Conservation (phyloP, 1,140 invertebrate species). For the Drosophila neocordata region DNA sequence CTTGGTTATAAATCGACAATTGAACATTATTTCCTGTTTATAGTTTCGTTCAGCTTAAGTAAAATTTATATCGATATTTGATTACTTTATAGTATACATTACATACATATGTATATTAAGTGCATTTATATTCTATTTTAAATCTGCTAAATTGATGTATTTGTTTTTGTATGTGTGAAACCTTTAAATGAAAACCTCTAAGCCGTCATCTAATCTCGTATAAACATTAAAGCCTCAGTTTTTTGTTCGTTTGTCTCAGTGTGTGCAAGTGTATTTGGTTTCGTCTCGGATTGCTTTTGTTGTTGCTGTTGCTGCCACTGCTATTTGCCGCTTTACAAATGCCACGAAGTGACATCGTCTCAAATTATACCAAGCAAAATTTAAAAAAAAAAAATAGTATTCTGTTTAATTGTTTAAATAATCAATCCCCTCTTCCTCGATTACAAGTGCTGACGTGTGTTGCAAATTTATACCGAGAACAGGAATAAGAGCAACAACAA, state of each 20-base stretch:
- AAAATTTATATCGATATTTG: no score
- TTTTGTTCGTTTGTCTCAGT: slow-evolving; percentile 11
- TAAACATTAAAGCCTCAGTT: slow-evolving; percentile 26
- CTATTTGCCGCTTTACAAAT: slow-evolving; percentile 17
- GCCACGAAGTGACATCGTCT: slow-evolving; percentile 49
- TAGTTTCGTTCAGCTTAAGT: no score
- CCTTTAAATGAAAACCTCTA: background rate
- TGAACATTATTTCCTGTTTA: no score
- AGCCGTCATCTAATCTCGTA: slow-evolving; percentile 20
- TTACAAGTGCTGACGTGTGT: slow-evolving; percentile 30
- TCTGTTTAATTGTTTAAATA: slow-evolving; percentile 13
- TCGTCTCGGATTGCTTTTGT: slow-evolving; percentile 13
- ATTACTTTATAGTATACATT: no score
- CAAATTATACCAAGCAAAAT: slow-evolving; percentile 28
- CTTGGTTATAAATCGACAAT: no score
- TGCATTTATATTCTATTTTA: no score
- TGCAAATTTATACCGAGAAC: slow-evolving; percentile 20
- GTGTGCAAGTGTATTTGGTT: slow-evolving; percentile 11
- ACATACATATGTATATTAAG: no score
- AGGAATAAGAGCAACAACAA: slow-evolving; percentile 47
- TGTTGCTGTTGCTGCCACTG: slow-evolving; percentile 27
- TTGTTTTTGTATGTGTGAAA: no score
- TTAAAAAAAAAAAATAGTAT: slow-evolving; percentile 3
- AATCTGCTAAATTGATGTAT: no score
- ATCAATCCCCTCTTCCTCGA: slow-evolving; percentile 1